Percentiles rank a stretch among this genome's conserved stretches.
phyloP scores from a whole-genome alignment of 2,113 vertebrate species.

The Lophotis ruficrista region DNA sequence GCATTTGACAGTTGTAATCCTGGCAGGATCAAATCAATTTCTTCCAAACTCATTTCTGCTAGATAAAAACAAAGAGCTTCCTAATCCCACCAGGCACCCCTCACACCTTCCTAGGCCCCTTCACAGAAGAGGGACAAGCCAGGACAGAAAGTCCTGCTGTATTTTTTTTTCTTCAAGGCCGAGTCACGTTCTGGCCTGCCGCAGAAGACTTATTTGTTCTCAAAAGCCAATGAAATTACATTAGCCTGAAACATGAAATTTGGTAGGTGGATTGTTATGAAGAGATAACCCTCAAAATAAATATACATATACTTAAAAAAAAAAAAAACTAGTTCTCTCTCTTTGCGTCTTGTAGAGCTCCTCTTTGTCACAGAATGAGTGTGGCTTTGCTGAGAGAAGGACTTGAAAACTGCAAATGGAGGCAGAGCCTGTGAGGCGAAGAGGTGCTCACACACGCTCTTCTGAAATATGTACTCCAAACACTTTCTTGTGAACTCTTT shows the following conservation, averaged over 20 bases:
- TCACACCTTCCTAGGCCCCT: not conserved
- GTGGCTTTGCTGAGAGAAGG: not conserved
- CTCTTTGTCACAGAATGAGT: rapidly evolving
- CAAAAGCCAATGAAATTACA: not conserved
- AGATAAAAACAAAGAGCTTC: not conserved
- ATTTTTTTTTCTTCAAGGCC: not conserved
- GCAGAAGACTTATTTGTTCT: not conserved
- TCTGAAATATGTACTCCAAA: not conserved
- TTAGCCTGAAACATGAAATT: not conserved
- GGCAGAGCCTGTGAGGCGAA: rapidly evolving
- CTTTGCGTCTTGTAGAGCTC: not conserved
- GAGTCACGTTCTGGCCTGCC: not conserved
- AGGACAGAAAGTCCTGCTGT: not conserved
- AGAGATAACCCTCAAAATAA: not conserved
- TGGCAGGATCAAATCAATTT: slow-evolving; percentile 70
- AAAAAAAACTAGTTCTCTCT: not conserved
- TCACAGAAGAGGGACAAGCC: not conserved
- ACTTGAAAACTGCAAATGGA: not conserved
- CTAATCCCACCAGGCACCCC: not conserved
- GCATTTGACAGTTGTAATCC: slow-evolving; percentile 73
- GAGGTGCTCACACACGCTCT: rapidly evolving
- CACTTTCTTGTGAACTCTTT: not conserved
- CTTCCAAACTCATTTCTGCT: slow-evolving; percentile 32
- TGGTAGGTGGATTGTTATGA: not conserved
- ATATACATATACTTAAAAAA: too few species aligned